Evolutionary conservation across 2,113 vertebrate genomes (phyloP).

Genomic region (Pholis gunnellus): DNA sequence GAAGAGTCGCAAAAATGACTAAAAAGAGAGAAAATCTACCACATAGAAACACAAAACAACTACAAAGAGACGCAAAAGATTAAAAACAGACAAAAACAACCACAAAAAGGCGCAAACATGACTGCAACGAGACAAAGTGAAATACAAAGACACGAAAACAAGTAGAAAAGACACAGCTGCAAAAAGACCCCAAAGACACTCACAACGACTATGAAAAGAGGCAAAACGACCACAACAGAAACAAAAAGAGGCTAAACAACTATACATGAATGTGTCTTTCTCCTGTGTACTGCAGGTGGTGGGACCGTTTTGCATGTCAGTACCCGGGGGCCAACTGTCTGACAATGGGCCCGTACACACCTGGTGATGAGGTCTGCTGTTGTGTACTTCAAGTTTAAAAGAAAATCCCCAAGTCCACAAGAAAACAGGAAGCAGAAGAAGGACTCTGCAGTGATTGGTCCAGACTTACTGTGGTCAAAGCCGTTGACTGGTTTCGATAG

Average conservation of each 20-base stretch:
- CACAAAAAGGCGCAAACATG: neutral
- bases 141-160: no score
- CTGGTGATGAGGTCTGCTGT: neutral
- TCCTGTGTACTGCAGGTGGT: neutral
- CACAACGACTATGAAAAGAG: neutral
- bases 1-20: neutral
- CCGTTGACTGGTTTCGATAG: constrained; percentile 54
- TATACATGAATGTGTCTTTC: neutral
- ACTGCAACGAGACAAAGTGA: neutral
- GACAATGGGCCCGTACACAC: neutral
- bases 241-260: neutral
- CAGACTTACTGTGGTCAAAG: constrained; percentile 74
- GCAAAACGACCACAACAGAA: neutral
- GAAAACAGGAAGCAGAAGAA: neutral
- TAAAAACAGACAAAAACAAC: neutral
- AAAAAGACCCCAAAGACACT: neutral
- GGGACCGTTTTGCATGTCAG: no score
- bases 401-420: neutral
- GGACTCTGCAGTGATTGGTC: neutral
- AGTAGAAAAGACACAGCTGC: no score
- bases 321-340: no score
- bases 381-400: neutral
- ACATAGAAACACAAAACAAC: neutral
- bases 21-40: no score
- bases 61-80: neutral